Conservation (phyloP, 2,113 vertebrate genomes). For the Naja naja region DNA sequence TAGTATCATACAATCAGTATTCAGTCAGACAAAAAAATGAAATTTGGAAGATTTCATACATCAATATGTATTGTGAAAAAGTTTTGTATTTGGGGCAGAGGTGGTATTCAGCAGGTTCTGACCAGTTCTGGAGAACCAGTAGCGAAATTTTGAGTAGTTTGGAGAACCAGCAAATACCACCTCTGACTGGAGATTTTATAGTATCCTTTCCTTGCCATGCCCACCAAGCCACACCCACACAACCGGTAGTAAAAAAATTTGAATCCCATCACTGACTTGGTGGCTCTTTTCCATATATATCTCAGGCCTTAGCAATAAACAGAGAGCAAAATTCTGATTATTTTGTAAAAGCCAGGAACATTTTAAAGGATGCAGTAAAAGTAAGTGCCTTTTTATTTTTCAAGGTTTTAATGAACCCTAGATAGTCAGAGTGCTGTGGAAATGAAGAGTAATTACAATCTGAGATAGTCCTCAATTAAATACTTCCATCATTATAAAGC, state of each 20-base stretch:
- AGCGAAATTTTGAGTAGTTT: no score
- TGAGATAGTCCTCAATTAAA: slow-evolving; percentile 3
- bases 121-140: no score
- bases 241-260: no score
- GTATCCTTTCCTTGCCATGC: no score
- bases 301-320: not conserved
- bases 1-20: not conserved
- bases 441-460: not conserved
- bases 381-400: not conserved
- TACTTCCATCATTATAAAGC: not conserved
- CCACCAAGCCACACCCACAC: no score
- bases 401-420: not conserved
- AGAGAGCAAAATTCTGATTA: not conserved
- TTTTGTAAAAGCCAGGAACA: not conserved
- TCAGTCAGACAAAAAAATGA: not conserved
- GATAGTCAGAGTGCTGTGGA: not conserved
- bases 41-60: not conserved
- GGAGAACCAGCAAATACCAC: no score
- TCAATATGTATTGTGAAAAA: not conserved
- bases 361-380: not conserved
- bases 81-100: not conserved
- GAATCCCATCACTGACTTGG: no score
- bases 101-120: no score
- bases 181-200: no score
- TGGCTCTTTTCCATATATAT: not conserved